Evolutionary conservation across 2,888 invertebrate genomes (phyloP).

Genomic region (Eristalis pertinax): DNA sequence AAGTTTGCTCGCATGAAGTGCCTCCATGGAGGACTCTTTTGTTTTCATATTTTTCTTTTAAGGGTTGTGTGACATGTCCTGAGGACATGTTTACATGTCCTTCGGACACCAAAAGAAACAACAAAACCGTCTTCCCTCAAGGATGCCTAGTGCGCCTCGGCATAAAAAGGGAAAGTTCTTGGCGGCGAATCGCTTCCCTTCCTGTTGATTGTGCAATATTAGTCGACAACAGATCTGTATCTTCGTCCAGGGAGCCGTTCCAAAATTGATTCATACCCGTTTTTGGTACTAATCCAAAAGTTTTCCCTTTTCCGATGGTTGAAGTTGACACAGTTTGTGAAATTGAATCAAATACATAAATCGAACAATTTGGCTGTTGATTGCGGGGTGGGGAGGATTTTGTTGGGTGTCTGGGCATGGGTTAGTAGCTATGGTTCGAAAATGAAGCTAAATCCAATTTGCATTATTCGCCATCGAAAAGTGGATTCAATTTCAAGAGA

Average conservation of each 20-base stretch:
- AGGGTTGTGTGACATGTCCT: conserved; percentile 51
- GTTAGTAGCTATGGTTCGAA: neutral
- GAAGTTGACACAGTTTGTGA: conserved; percentile 21
- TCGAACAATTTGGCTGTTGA: conserved; percentile 31
- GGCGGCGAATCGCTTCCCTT: conserved; percentile 23
- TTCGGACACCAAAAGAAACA: neutral
- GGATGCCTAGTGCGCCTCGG: neutral
- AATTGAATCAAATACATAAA: conserved; percentile 29
- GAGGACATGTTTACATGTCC: conserved; percentile 56
- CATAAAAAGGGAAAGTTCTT: conserved; percentile 33
- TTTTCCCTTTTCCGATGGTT: neutral
- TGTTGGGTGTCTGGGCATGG: neutral
- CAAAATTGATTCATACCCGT: conserved; percentile 50
- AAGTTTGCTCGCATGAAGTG: neutral
- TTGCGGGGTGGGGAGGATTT: neutral
- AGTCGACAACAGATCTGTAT: conserved; percentile 34
- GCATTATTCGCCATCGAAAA: neutral
- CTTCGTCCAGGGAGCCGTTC: conserved; percentile 26
- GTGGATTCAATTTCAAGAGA: neutral
- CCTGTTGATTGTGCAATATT: conserved; percentile 60
- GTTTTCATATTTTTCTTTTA: conserved; percentile 46
- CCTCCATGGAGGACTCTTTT: conserved; percentile 26
- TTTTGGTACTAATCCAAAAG: conserved; percentile 50
- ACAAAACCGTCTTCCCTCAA: neutral
- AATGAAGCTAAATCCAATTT: conserved; percentile 5